These are phyloP conservation scores for Pseudorectes ferrugineus DNA, from an alignment of 2,113 vertebrate species.

Conservation along the genomic window DNA sequence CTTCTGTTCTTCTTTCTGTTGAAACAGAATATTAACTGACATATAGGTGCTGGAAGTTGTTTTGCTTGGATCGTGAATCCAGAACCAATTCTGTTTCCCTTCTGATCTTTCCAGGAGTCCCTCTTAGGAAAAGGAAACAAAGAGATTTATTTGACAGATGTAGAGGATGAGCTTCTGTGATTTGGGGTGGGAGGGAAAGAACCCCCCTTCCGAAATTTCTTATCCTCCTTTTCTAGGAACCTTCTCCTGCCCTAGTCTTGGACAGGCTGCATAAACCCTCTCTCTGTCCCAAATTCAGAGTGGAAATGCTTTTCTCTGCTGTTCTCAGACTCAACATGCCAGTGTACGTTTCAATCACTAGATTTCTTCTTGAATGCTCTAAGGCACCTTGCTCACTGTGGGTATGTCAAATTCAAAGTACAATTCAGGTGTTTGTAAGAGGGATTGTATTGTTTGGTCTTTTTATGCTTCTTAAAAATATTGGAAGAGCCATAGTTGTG, in stretches of 20 bases:
- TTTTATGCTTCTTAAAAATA: background rate
- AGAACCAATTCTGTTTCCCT: background rate
- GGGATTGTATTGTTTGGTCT: background rate
- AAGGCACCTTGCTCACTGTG: background rate
- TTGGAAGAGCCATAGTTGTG: background rate
- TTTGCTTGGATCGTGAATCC: background rate
- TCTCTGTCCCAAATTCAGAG: background rate
- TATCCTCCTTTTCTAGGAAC: background rate
- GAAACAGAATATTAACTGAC: background rate
- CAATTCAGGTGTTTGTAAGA: background rate
- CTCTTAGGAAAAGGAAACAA: background rate
- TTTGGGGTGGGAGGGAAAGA: background rate
- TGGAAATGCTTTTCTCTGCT: background rate
- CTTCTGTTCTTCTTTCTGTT: background rate
- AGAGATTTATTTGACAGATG: background rate
- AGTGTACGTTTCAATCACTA: background rate
- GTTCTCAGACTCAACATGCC: background rate
- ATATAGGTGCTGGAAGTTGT: background rate
- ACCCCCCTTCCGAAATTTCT: rapidly evolving
- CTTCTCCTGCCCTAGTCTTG: background rate
- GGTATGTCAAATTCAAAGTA: background rate
- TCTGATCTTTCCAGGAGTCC: background rate
- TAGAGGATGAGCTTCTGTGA: background rate
- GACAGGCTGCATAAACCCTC: background rate
- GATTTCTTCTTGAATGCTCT: background rate